Percentiles rank a stretch among this genome's conserved stretches.
Evolutionary conservation across 2,113 vertebrate species (phyloP).

Genomic region (Mandrillus leucophaeus): DNA sequence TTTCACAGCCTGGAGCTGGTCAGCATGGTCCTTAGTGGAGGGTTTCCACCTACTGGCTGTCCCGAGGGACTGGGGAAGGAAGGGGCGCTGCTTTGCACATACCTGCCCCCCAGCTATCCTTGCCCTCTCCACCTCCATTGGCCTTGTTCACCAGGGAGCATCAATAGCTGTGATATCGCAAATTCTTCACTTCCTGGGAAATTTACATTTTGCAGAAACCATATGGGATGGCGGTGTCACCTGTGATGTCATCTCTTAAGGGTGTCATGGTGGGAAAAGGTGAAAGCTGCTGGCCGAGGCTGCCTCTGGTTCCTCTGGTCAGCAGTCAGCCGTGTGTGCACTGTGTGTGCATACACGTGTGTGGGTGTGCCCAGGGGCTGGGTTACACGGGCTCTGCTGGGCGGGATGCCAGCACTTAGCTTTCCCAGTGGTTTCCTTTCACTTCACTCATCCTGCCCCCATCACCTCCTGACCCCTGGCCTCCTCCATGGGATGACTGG

Average conservation of each 20-base stretch:
- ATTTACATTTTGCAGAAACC: neutral
- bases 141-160: neutral
- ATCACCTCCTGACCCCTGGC: fast-evolving
- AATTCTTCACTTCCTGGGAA: neutral
- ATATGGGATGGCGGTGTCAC: fast-evolving
- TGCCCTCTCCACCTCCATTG: neutral
- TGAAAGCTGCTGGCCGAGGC: neutral
- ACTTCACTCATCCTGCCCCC: neutral
- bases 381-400: fast-evolving
- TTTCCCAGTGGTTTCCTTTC: neutral
- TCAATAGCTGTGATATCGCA: neutral
- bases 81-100: fast-evolving
- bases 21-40: neutral
- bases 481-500: fast-evolving
- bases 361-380: neutral
- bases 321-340: neutral
- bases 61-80: neutral
- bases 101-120: fast-evolving
- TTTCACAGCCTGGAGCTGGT: neutral
- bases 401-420: neutral
- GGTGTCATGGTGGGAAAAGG: neutral
- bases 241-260: neutral
- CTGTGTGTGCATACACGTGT: too few relatives aligned
- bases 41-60: too few relatives aligned
- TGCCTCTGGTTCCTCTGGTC: neutral